Base-by-base conservation (phyloP, 2,888 invertebrate genomes). In the Polymixis lichenea region DNA sequence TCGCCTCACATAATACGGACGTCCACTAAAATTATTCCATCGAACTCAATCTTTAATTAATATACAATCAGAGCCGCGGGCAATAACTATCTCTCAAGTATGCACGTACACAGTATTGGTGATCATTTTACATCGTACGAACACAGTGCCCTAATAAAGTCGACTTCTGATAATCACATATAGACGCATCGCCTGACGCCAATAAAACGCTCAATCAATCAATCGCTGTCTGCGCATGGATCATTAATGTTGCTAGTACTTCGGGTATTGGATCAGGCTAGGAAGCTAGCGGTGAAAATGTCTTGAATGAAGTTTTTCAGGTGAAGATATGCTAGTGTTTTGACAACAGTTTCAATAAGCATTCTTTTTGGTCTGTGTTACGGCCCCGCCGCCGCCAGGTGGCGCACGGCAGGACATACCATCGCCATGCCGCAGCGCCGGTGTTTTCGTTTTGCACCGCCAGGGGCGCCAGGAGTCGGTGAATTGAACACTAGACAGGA, bases 191-290 rank as follows among this genome's bases (percentile, higher is more conserved):
- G 75, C 38, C 85, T 77, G 85, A 85, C 85, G 86, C 83, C 89
- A 89, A 91, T 90, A 89, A 90, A 89, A 89, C 83, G 87, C 82
- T 89, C 90, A 88, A 90, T 90, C 90, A 89, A 90, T 90, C 90
- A 90, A 89, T 89, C 78, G 83, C 85, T 88, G 89, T 89, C 86
- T 86, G 82, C 85, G 89, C 91, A 88, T 88, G 87, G 82, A 86
- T 89, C 85, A 87, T 86, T 86, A 89, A 89, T 89, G 89, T 87
- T 84, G 89, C 85, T 76, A 85, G 86, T 86, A 90, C 89, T 88
- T 82, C 69, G 85, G 55, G 32, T 73, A 80, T 82, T 56, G 62
- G 71, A 74, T 53, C 51, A 72, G 78, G 87, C 87, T 74, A 85
- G 28, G 58, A 80, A 79, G 53, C 38, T 19, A 6, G 76, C 88